Base-by-base conservation (phyloP, 2,113 vertebrate species). In the Sinocyclocheilus maitianheensis region DNA sequence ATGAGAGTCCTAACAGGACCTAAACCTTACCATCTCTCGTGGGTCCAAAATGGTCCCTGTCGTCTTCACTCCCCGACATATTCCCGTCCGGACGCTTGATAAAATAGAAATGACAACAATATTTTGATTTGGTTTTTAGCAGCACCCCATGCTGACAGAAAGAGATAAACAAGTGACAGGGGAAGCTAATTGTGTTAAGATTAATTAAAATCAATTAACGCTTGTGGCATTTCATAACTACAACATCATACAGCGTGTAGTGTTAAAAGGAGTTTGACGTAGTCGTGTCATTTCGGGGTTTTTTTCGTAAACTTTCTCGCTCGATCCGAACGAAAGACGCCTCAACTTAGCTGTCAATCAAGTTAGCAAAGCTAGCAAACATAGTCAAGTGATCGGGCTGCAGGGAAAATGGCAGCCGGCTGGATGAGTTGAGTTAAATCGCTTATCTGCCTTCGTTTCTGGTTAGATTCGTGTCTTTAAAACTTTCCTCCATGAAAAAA, bases 21-120 rank as follows among this genome's bases (percentile, higher is more conserved):
- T 77, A 69, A 77, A 60, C 6, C 81, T 84, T 84, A 84, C 82
- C 82, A 74, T 92, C 92, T 4, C 93, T 93, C 24, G 75, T 84
- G 63, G 78, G 88, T 88, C 90, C 93, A 71, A 94, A 94, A 90
- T 92, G 93, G n/a, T 93, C 93, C 89, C 92, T 90, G 75, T 96
- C 95, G 87, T 95, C 95, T 89, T 96, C 95, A 90, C 94, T 95
- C 75, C 90, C 94, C 85, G 95, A 96, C 95, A 95, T 89, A 4
- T 62, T 81, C 63, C 51, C 51, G 37, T 48, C 77, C 12, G 58
- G 58, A 34, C 80, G 40, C 85, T 77, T 85, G 46, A 72, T 26
- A 16, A 80, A 77, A 86, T 11, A 72, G 2, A 63, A 63, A n/a
- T 65, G 9, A 89, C 34, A 60, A 63, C 20, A 24, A 37, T 51